These are phyloP conservation scores for Bostrychus sinensis DNA, from an alignment of 2,113 vertebrate genomes.

Conservation along the genomic window DNA sequence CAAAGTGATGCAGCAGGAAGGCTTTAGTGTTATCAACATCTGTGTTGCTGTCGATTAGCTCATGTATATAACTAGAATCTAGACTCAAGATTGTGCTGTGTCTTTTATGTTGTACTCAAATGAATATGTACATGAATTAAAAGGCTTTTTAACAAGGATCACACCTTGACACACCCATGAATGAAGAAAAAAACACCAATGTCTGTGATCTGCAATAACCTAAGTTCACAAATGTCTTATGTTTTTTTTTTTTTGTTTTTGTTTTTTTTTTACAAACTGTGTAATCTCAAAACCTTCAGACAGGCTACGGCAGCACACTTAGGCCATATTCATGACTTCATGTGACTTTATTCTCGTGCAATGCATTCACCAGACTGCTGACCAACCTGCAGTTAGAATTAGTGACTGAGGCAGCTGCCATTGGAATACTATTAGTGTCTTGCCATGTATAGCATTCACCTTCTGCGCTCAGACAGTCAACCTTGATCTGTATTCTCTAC, in stretches of 20 bases:
- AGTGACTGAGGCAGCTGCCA: constrained; percentile 53
- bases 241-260: constrained; percentile 64
- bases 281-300: constrained; percentile 35
- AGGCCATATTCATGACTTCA: constrained; percentile 52
- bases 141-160: constrained; percentile 49
- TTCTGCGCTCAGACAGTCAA: constrained; percentile 51
- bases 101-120: constrained; percentile 79
- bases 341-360: constrained; percentile 28
- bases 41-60: constrained; percentile 75
- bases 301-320: constrained; percentile 58
- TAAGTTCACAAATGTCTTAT: constrained; percentile 28
- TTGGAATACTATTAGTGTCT: constrained; percentile 53
- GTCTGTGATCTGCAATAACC: constrained; percentile 65
- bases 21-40: constrained; percentile 56
- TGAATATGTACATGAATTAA: constrained; percentile 72
- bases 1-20: constrained; percentile 40
- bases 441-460: constrained; percentile 49
- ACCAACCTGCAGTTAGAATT: constrained; percentile 55
- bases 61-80: constrained; percentile 80
- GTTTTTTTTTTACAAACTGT: constrained; percentile 43
- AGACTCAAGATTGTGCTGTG: constrained; percentile 72
- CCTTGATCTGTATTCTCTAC: constrained; percentile 51
- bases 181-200: constrained; percentile 38
- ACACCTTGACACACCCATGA: constrained; percentile 54
- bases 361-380: constrained; percentile 40